Base-by-base conservation (phyloP, 2,888 invertebrate species). In the Agapostemon virescens region DNA sequence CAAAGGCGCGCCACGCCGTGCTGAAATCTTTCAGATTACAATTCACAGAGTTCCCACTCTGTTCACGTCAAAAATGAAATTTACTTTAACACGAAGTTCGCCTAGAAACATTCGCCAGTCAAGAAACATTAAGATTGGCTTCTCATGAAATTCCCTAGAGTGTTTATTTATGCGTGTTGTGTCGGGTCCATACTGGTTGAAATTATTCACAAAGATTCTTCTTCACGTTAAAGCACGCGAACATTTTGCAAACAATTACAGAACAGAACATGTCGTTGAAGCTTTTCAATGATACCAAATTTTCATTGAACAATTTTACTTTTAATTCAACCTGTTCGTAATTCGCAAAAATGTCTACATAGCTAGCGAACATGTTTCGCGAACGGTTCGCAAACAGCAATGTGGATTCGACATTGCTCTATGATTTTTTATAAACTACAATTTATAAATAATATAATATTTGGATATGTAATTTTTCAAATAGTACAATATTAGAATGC, bases 1-100 rank as follows among this genome's bases (percentile, higher is more conserved):
- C 69, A 78, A 86, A 90, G 86, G 86, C 88, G 90, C 88, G 89
- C 88, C 89, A 90, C 90, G 86, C 90, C 85, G 88, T 85, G 80
- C 79, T 82, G 69, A 63, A 76, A 75, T 79, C 81, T 75, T 75
- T 79, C 75, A 75, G 72, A 84, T 82, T 78, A 45, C 74, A 77
- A 74, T 81, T 82, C 74, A 23, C 72, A 81, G 52, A 85, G 70
- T 77, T 73, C 79, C 70, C 77, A 78, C 72, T 82, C 77, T 63
- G 72, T 74, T 84, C 84, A 85, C 86, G 85, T 85, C 83, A 84
- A 86, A 88, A 88, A 86, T 84, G 82, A 86, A 86, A 83, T 88
- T 83, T 74, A 75, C 83, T 80, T 83, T 69, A 52, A 45, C 63
- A 33, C 71, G 89, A 88, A 89, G 82, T 72, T 82, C 36, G 71